phyloP scores from a whole-genome alignment of 2,888 invertebrate genomes.

The Apocheima hispidaria region DNA sequence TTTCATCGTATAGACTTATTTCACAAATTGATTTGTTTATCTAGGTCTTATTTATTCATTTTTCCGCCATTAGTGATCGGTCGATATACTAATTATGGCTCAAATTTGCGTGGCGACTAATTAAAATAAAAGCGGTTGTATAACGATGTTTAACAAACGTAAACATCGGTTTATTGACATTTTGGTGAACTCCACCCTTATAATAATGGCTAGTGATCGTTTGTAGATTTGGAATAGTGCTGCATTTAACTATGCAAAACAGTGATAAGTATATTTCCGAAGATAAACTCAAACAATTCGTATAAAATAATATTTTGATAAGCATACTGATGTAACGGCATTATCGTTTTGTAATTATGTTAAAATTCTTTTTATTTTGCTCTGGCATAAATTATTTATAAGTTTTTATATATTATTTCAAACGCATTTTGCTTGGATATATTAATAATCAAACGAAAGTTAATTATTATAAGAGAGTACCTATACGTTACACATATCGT shows the following conservation, averaged over 20 bases:
- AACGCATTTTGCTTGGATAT: background rate
- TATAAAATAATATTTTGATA: too few species aligned
- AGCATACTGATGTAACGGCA: background rate
- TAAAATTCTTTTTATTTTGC: background rate
- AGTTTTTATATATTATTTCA: too few species aligned
- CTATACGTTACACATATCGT: background rate
- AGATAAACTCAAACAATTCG: background rate
- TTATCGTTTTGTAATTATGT: background rate
- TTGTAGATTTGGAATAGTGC: constrained; percentile 11
- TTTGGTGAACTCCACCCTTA: constrained; percentile 6
- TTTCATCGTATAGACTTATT: too few species aligned
- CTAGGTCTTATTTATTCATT: background rate
- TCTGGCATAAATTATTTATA: too few species aligned
- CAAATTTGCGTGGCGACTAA: too few species aligned
- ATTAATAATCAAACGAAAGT: background rate
- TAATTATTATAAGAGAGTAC: background rate
- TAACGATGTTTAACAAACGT: too few species aligned
- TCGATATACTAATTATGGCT: background rate
- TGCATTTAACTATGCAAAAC: constrained; percentile 26
- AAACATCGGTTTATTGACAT: background rate
- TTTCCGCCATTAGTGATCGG: background rate
- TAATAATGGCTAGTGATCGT: background rate
- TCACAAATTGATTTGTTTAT: background rate
- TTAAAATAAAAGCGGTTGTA: too few species aligned
- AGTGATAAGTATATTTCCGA: constrained; percentile 20